Evolutionary conservation across 2,888 invertebrate genomes (phyloP).

Genomic region (Aleiodes alternator): DNA sequence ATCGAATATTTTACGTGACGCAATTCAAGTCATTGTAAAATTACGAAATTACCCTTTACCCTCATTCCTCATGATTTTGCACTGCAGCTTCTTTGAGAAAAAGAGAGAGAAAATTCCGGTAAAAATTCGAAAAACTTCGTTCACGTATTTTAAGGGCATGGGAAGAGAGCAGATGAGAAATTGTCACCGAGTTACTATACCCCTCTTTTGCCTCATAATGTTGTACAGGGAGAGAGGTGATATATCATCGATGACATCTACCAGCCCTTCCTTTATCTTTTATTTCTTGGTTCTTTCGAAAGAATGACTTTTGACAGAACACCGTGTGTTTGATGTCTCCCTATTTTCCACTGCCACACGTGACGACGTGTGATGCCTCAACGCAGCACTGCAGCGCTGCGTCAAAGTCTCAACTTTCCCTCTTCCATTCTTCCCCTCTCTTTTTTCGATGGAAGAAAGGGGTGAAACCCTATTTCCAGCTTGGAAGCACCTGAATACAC

Average conservation of each 20-base stretch:
- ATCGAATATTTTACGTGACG: slow-evolving; percentile 44
- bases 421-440: slow-evolving; percentile 27
- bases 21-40: slow-evolving; percentile 36
- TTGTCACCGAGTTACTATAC: not conserved
- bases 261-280: slow-evolving; percentile 39
- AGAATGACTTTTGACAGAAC: slow-evolving; percentile 51
- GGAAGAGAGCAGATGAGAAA: slow-evolving; percentile 19
- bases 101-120: too few relatives aligned
- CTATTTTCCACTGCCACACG: slow-evolving; percentile 45
- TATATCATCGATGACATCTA: slow-evolving; percentile 62
- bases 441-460: slow-evolving; percentile 32
- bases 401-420: slow-evolving; percentile 29
- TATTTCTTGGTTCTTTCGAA: not conserved
- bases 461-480: slow-evolving; percentile 34
- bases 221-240: slow-evolving; percentile 47
- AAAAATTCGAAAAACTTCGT: too few relatives aligned
- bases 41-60: slow-evolving; percentile 30
- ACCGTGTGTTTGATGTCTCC: slow-evolving; percentile 51
- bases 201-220: not conserved
- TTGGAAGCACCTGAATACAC: slow-evolving; percentile 32
- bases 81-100: too few relatives aligned
- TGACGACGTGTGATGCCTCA: slow-evolving; percentile 34
- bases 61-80: too few relatives aligned
- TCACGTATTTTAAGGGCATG: slow-evolving; percentile 8
- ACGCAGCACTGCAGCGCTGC: not conserved